Conservation (phyloP, 2,888 invertebrate genomes). For the Spilarctia lutea region DNA sequence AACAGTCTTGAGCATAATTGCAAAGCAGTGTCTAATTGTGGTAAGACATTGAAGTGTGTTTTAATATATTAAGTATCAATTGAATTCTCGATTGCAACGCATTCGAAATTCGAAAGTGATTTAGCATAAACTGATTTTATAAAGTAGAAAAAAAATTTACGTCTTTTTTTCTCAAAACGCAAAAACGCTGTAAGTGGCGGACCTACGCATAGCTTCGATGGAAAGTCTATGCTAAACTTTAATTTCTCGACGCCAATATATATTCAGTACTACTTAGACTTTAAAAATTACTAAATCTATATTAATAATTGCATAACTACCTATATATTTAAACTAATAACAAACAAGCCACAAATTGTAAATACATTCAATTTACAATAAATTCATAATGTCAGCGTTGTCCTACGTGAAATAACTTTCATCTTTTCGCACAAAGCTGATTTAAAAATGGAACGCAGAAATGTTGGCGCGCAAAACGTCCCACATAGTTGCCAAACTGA, state of each 20-base stretch:
- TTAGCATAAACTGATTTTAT: not conserved
- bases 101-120: not conserved
- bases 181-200: not conserved
- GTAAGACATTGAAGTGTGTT: not conserved
- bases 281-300: not conserved
- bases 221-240: no score
- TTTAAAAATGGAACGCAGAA: slow-evolving; percentile 71
- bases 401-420: slow-evolving; percentile 1
- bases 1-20: slow-evolving; percentile 1
- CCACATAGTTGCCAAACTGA: slow-evolving; percentile 78
- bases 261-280: not conserved
- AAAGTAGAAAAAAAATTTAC: not conserved
- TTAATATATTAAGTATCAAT: not conserved
- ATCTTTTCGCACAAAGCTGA: slow-evolving; percentile 52
- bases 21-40: not conserved
- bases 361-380: not conserved
- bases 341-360: not conserved
- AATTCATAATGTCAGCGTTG: not conserved
- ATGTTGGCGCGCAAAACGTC: slow-evolving; percentile 74
- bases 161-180: not conserved
- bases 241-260: no score
- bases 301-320: not conserved
- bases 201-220: no score
- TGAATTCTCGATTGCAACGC: not conserved
- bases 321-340: not conserved